Percentiles rank a stretch among this genome's conserved stretches.
Conservation (phyloP, 2,797 vertebrate genomes). For the Ara ararauna region DNA sequence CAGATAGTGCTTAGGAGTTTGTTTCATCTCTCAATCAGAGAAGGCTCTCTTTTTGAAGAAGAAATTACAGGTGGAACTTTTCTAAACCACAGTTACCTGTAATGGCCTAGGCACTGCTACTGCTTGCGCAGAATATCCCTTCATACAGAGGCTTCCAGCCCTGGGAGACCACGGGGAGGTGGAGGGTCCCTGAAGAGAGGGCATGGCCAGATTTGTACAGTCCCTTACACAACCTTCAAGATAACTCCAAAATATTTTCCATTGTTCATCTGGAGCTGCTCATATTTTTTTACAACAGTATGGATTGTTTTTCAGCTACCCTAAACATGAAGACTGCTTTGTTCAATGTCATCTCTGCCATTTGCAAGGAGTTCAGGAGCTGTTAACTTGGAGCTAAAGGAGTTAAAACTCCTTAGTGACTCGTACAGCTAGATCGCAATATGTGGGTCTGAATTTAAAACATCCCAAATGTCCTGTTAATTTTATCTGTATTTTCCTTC, state of each 20-base stretch:
- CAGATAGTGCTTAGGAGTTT: not conserved
- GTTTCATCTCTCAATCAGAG: not conserved
- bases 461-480: not conserved
- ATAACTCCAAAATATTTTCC: not conserved
- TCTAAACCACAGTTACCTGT: not conserved
- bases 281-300: not conserved
- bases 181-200: not conserved
- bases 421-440: not conserved
- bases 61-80: not conserved
- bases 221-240: not conserved
- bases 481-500: not conserved
- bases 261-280: not conserved
- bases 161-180: fast-evolving
- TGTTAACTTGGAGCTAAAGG: not conserved
- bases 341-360: not conserved
- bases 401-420: not conserved
- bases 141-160: not conserved
- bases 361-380: not conserved
- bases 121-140: not conserved
- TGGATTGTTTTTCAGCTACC: not conserved
- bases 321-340: not conserved
- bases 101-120: not conserved
- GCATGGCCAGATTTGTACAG: not conserved
- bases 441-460: not conserved
- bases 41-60: not conserved